Evolutionary conservation across 1,140 invertebrate genomes (phyloP).

Genomic region (Theocolax elegans): DNA sequence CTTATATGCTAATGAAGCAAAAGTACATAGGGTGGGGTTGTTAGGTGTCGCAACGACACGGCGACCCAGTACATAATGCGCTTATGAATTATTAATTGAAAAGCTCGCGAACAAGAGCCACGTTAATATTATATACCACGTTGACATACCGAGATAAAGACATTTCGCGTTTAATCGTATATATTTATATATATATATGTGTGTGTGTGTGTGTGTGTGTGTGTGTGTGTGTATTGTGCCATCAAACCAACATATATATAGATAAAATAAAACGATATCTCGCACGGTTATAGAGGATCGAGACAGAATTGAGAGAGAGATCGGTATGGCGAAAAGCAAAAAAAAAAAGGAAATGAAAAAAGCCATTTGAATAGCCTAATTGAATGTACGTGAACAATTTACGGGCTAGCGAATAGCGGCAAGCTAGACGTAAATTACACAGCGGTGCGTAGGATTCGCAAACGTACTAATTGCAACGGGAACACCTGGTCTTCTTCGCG

Average conservation of each 20-base stretch:
- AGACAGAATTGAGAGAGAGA: too few species aligned
- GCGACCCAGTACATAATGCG: constrained; percentile 42
- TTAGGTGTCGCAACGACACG: not conserved
- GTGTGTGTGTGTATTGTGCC: too few species aligned
- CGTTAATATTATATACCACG: too few species aligned
- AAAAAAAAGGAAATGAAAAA: not conserved
- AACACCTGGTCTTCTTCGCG: constrained; percentile 18
- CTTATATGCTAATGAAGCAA: constrained; percentile 1
- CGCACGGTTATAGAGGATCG: too few species aligned
- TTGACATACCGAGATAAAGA: too few species aligned
- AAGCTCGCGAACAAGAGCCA: constrained; percentile 24
- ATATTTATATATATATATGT: too few species aligned
- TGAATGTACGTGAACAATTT: constrained; percentile 34
- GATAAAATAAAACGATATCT: too few species aligned
- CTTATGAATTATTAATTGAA: constrained; percentile 55
- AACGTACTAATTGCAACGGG: constrained; percentile 36
- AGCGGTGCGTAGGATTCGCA: constrained; percentile 3
- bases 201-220: too few species aligned
- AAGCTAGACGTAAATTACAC: constrained; percentile 30
- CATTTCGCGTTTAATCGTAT: too few species aligned
- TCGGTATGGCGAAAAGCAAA: not conserved
- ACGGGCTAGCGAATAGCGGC: constrained; percentile 9
- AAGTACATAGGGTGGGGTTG: not conserved
- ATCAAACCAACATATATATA: too few species aligned
- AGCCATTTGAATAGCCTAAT: constrained; percentile 24